Base-by-base conservation (phyloP, 2,113 vertebrate genomes). In the Trichomycterus rosablanca region DNA sequence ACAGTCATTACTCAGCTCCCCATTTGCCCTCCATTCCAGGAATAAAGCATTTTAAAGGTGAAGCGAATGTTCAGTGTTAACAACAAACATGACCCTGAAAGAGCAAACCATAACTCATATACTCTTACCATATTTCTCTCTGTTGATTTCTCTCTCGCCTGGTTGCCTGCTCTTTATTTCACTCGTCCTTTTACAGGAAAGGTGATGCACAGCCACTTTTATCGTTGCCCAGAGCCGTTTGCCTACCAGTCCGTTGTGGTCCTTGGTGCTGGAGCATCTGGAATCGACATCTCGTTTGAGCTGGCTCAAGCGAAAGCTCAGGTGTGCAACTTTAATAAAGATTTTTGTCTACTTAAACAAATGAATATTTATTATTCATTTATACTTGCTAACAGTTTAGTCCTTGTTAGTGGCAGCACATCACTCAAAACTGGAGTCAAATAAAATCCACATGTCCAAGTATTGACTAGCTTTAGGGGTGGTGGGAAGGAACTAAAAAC, bases 191-290 rank as follows among this genome's bases (percentile, higher is more conserved):
- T 43, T 14, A 12, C 51, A 89, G 88, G 85, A 6, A 51, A 45
- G 40, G 72, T 90, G 11, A 78, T 89, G 22, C 88, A 91, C 76
- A 90, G 89, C 51, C 89, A 90, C 23, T 59, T 71, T 0, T 91
- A 89, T 73, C 74, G 80, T 55, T 72, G 12, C 3, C 67, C 88
- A 0, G 88, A 91, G 58, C 73, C 78, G 7, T 89, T 87, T 63
- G 63, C 82, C 0, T 81, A 84, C 34, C 80, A 73, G 56, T 79
- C 80, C 0, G 78, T 89, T 35, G 74, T 89, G 48, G 74, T 91
- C 51, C 64, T 91, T 52, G 90, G 89, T 42, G 87, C 86, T 16
- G 85, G 78, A 28, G 67, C 86, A 4, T 92, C 89, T 2, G 89
- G 88, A 0, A 11, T 89, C 18, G 89, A 92, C 59, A 87, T 92